Evolutionary conservation across 2,797 vertebrate genomes (phyloP).

Genomic region (Anolis apletophallus): DNA sequence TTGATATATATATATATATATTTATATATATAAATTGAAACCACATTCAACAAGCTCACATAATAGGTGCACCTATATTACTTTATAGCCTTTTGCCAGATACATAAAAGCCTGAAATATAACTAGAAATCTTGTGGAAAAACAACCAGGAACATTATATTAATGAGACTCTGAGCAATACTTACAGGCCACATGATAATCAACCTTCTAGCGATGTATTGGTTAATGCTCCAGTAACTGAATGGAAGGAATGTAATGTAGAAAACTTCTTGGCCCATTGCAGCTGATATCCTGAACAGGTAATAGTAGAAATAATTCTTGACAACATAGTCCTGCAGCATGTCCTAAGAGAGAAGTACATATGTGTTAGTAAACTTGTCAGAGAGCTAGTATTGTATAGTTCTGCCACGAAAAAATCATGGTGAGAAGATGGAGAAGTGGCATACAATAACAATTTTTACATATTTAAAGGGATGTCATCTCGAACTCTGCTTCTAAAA

Average conservation of each 20-base stretch:
- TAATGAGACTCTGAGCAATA: conserved; percentile 43
- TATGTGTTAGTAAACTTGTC: conserved; percentile 28
- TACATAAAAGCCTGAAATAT: not conserved
- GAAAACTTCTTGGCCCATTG: conserved; percentile 91
- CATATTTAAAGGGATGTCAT: too few relatives aligned
- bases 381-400: not conserved
- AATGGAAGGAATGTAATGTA: conserved; percentile 95
- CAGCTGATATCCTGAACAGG: conserved; percentile 90
- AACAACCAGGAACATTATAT: not conserved
- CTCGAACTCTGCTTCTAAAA: too few relatives aligned
- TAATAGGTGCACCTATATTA: too few relatives aligned
- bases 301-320: conserved; percentile 89
- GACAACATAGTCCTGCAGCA: conserved; percentile 82
- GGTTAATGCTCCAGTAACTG: conserved; percentile 93
- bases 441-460: too few relatives aligned
- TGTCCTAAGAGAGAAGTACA: conserved; percentile 66
- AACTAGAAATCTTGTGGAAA: not conserved
- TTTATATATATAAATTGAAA: too few relatives aligned
- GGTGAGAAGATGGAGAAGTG: too few relatives aligned
- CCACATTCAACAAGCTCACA: too few relatives aligned
- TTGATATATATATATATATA: too few relatives aligned
- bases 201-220: conserved; percentile 89
- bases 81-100: not conserved
- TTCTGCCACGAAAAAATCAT: too few relatives aligned
- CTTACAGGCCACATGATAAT: conserved; percentile 93